phyloP scores from a whole-genome alignment of 1,140 invertebrate species.

The Drosophila mauritiana region DNA sequence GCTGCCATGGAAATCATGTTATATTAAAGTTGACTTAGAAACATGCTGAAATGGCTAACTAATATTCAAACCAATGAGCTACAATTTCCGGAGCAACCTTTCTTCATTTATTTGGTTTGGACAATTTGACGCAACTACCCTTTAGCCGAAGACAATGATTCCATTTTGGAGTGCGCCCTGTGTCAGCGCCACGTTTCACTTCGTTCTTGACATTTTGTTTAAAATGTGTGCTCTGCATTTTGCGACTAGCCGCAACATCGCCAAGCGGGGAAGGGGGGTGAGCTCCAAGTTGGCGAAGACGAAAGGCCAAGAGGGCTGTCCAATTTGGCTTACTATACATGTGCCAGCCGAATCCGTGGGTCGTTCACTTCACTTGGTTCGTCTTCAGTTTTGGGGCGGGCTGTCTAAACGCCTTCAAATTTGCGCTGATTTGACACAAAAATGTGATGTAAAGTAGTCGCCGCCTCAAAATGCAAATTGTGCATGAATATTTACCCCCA shows the following conservation, averaged over 20 bases:
- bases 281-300: neutral
- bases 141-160: slow-evolving; percentile 28
- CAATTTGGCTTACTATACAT: slow-evolving; percentile 20
- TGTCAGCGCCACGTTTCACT: slow-evolving; percentile 33
- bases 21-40: no score
- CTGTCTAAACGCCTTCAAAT: slow-evolving; percentile 63
- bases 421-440: slow-evolving; percentile 80
- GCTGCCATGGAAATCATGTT: no score
- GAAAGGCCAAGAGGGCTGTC: slow-evolving; percentile 3
- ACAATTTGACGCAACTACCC: neutral
- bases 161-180: slow-evolving; percentile 15
- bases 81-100: neutral
- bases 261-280: neutral
- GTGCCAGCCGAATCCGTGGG: slow-evolving; percentile 15
- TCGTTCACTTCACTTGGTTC: slow-evolving; percentile 22
- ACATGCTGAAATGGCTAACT: no score
- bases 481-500: slow-evolving; percentile 51
- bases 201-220: slow-evolving; percentile 55
- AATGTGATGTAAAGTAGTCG: slow-evolving; percentile 61
- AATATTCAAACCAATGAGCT: no score
- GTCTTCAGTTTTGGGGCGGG: neutral
- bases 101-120: neutral
- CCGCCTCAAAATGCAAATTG: slow-evolving; percentile 71
- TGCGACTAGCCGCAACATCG: slow-evolving; percentile 31
- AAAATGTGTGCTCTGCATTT: slow-evolving; percentile 68